Percentiles rank a stretch among this genome's conserved stretches.
phyloP scores from a whole-genome alignment of 1,140 invertebrate species.

The Diplogasteroides magnus region DNA sequence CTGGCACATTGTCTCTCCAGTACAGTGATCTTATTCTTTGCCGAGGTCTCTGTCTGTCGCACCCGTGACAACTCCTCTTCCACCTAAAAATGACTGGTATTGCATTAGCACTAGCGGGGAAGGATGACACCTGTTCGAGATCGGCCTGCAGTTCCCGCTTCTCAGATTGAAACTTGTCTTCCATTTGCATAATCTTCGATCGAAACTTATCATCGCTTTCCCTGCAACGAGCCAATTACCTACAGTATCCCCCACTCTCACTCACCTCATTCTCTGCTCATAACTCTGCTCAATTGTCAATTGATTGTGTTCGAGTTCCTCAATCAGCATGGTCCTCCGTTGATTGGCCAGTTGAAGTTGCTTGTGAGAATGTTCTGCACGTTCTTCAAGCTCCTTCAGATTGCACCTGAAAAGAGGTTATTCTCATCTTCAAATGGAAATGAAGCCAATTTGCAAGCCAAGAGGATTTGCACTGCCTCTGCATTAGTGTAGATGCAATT shows the following conservation, averaged over 20 bases:
- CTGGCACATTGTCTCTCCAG: conserved; percentile 20
- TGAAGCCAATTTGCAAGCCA: too few relatives aligned
- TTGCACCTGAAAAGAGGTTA: conserved; percentile 9
- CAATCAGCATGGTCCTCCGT: conserved; percentile 22
- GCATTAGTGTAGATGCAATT: too few relatives aligned
- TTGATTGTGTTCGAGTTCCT: conserved; percentile 28
- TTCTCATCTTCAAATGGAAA: not conserved
- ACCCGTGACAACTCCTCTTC: conserved; percentile 22
- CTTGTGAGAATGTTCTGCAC: conserved; percentile 20
- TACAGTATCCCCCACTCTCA: too few relatives aligned
- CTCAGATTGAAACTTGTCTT: conserved; percentile 24
- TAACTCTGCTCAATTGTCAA: conserved; percentile 27
- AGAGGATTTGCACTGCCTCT: too few relatives aligned
- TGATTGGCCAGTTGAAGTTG: conserved; percentile 29
- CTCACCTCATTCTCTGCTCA: conserved; percentile 22
- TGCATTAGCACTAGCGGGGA: not conserved
- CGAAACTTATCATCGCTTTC: conserved; percentile 24
- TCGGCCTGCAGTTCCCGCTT: conserved; percentile 25
- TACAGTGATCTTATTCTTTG: conserved; percentile 16
- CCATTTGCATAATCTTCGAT: conserved; percentile 20
- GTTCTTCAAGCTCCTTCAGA: conserved; percentile 18
- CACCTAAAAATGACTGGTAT: conserved; percentile 9
- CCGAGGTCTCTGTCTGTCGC: conserved; percentile 18
- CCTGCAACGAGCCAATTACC: too few relatives aligned
- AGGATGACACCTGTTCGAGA: conserved; percentile 13